Conservation (phyloP, 2,888 invertebrate species). For the Coenonympha arcania region DNA sequence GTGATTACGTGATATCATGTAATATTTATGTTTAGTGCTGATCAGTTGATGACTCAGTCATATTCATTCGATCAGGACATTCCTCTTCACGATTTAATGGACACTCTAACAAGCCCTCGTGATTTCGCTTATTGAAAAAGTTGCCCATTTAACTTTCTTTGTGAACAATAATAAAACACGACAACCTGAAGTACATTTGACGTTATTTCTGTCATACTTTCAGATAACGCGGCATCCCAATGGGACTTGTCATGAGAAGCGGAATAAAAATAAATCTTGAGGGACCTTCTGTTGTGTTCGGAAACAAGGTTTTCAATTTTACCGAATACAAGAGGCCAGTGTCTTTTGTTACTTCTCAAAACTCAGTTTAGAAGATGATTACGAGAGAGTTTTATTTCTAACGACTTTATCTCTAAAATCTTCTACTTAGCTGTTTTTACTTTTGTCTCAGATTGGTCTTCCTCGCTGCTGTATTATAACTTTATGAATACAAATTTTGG, state of each 20-base stretch:
- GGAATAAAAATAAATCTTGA: neutral
- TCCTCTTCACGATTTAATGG: too few relatives aligned
- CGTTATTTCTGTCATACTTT: neutral
- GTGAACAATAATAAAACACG: neutral
- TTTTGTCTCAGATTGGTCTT: too few relatives aligned
- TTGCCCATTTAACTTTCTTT: neutral
- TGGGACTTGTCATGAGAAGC: slow-evolving; percentile 4
- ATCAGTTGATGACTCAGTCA: too few relatives aligned
- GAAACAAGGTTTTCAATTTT: slow-evolving; percentile 1
- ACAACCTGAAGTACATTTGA: neutral
- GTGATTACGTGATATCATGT: too few relatives aligned
- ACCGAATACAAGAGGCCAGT: neutral
- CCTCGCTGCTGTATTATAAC: too few relatives aligned
- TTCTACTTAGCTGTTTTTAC: neutral
- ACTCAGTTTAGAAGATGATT: neutral
- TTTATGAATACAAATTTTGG: too few relatives aligned
- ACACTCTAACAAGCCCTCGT: neutral
- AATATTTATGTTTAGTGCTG: too few relatives aligned
- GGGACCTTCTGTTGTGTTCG: neutral
- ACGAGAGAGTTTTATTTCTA: neutral
- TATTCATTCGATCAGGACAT: too few relatives aligned
- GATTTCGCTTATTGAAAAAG: neutral
- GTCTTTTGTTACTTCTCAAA: neutral
- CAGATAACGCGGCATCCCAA: neutral
- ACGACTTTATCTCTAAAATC: neutral